These are phyloP conservation scores for Salminus brasiliensis DNA, from an alignment of 2,113 vertebrate genomes.

Conservation along the genomic window DNA sequence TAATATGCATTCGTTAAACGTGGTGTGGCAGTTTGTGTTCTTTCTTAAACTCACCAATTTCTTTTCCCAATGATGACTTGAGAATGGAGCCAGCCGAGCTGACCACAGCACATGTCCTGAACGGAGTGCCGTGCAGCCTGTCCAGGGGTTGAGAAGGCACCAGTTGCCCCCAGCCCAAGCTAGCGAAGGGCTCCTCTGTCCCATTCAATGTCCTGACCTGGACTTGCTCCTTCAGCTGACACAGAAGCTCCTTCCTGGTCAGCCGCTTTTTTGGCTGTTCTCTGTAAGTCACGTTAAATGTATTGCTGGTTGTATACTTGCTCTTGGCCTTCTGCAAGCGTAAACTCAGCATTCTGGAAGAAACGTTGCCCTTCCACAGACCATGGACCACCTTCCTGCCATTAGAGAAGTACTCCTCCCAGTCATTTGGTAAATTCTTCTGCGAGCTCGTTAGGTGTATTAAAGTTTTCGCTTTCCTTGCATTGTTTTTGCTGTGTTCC, in stretches of 20 bases:
- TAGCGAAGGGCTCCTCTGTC: slow-evolving; percentile 81
- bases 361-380: slow-evolving; percentile 83
- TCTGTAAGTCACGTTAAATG: slow-evolving; percentile 80
- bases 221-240: slow-evolving; percentile 76
- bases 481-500: background rate
- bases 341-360: slow-evolving; percentile 77
- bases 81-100: slow-evolving; percentile 87
- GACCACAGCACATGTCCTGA: slow-evolving; percentile 85
- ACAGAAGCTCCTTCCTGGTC: slow-evolving; percentile 70
- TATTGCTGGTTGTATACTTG: slow-evolving; percentile 78
- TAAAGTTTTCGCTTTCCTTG: slow-evolving; percentile 31
- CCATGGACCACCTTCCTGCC: slow-evolving; percentile 77
- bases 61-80: slow-evolving; percentile 82
- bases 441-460: too few relatives aligned
- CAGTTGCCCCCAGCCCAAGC: slow-evolving; percentile 79
- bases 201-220: slow-evolving; percentile 80
- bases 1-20: too few relatives aligned
- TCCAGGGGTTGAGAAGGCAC: slow-evolving; percentile 75
- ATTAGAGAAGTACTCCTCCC: slow-evolving; percentile 62
- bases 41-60: slow-evolving; percentile 89
- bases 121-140: slow-evolving; percentile 70
- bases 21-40: too few relatives aligned
- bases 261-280: slow-evolving; percentile 61
- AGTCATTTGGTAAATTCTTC: background rate
- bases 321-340: slow-evolving; percentile 80